These are phyloP conservation scores for Charina bottae DNA, from an alignment of 2,113 vertebrate species.

Conservation along the genomic window DNA sequence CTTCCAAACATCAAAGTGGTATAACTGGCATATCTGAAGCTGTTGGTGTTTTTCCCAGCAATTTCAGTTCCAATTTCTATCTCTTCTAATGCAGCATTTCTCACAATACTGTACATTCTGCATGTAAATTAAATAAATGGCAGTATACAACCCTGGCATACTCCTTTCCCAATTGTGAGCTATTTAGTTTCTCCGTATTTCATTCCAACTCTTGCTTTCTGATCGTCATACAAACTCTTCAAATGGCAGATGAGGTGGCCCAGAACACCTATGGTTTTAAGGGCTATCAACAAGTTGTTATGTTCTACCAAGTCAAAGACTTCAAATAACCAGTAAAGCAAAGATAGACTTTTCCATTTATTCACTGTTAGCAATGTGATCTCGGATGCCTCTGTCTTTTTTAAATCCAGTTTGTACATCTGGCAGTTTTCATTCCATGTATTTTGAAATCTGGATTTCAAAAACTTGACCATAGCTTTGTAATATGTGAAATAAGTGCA, in stretches of 20 bases:
- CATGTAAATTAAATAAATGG: neutral
- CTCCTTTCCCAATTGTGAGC: neutral
- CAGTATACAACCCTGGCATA: neutral
- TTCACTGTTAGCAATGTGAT: neutral
- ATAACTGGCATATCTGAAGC: neutral
- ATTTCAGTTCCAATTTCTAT: neutral
- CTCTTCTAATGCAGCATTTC: neutral
- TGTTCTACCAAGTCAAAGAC: neutral
- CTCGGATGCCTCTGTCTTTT: neutral
- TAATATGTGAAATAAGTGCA: neutral
- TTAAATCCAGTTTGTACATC: neutral
- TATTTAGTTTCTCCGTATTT: neutral
- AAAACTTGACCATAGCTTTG: neutral
- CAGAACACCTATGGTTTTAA: neutral
- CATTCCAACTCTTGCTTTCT: neutral
- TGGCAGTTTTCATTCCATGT: neutral
- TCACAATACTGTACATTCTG: neutral
- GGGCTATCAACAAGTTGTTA: neutral
- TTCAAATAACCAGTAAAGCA: neutral
- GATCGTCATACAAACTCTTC: neutral
- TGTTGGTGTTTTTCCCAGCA: neutral
- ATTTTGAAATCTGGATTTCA: neutral
- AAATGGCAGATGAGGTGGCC: neutral
- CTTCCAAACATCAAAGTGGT: neutral
- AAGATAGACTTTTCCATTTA: neutral